Evolutionary conservation across 1,140 invertebrate genomes (phyloP), one percentile per base, ranked within the genome.

Genomic region (Drosophila kohkoa): DNA sequence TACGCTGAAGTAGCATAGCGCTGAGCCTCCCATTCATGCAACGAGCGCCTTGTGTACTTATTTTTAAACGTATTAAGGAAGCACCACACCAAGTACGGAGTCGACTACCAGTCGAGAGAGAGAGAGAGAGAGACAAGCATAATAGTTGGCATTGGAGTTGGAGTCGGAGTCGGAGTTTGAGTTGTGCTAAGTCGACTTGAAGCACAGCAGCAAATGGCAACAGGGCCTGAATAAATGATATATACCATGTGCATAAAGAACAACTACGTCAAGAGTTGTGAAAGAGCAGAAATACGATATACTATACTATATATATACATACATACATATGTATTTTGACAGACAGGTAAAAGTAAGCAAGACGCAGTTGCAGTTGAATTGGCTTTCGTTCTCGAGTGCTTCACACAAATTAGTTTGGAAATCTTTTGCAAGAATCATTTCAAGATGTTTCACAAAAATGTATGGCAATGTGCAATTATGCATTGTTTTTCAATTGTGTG

Each of bases 31-130:
- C 71, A 69, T 70, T 69, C 72, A 57, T 70, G 38, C 35, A 38
- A 38, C 35, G 35, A 20, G 20, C 70, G 68, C 77, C 71, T 82
- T 73, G 72, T 79, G 69, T 87, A 59, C 82, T 88, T 87, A 80
- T 88, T 88, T 88, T 88, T 82, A 83, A 87, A 88, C 80, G 80
- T 80, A 87, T 88, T 87, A 87, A 75, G 82, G 83, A 87, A 88
- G 71, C 79, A 54, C 38, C 68, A 49, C 68, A 49, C 55, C 41
- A 66, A 75, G 20, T 25, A 25, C 20, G 64, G 35, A 41, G 48
- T 30, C 20, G 13, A 55, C 10, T 10, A 5, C 8, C 30, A 13
- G 57, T 35, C 46, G 25, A 43, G 59, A 25, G 3, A 25, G 20
- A 20, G 3, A 20, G 20, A 20, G 20, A 20, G 20, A 25, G 20